Percentiles rank a stretch among this genome's conserved stretches.
Evolutionary conservation across 2,888 invertebrate species (phyloP).

Genomic region (Drosophila prostipennis): DNA sequence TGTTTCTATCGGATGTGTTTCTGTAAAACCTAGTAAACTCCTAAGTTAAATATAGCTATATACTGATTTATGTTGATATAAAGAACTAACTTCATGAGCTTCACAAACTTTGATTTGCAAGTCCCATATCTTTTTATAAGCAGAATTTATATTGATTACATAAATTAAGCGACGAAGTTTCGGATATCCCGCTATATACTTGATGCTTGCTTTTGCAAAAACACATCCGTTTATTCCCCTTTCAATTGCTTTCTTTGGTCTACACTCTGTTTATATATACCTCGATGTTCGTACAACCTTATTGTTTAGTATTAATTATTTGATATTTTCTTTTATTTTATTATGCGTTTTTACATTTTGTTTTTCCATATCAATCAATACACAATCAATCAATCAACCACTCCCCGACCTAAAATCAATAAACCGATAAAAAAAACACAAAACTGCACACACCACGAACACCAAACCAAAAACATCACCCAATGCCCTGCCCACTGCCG

Average conservation of each 20-base stretch:
- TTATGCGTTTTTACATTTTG: constrained; percentile 48
- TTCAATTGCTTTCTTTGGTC: background rate
- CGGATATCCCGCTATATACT: background rate
- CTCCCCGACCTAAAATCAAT: constrained; percentile 36
- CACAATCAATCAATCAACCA: constrained; percentile 39
- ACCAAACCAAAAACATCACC: constrained; percentile 31
- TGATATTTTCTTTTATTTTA: constrained; percentile 48
- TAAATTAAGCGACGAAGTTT: background rate
- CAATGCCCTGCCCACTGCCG: constrained; percentile 61
- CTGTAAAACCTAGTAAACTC: background rate
- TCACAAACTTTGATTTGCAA: too few species aligned
- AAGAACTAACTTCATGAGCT: background rate
- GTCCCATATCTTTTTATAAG: too few species aligned
- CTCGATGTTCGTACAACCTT: constrained; percentile 37
- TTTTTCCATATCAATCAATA: constrained; percentile 52
- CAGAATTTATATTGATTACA: too few species aligned
- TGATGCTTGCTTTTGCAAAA: background rate
- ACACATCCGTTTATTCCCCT: background rate
- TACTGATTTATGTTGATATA: too few species aligned
- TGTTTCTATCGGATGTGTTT: constrained; percentile 11
- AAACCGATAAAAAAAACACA: constrained; percentile 25
- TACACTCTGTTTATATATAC: constrained; percentile 18
- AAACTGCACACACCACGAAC: constrained; percentile 27
- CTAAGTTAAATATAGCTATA: background rate
- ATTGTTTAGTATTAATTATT: constrained; percentile 39